Evolutionary conservation across 2,888 invertebrate genomes (phyloP), one percentile per base, ranked within the genome.

Genomic region (Ceramica pisi): DNA sequence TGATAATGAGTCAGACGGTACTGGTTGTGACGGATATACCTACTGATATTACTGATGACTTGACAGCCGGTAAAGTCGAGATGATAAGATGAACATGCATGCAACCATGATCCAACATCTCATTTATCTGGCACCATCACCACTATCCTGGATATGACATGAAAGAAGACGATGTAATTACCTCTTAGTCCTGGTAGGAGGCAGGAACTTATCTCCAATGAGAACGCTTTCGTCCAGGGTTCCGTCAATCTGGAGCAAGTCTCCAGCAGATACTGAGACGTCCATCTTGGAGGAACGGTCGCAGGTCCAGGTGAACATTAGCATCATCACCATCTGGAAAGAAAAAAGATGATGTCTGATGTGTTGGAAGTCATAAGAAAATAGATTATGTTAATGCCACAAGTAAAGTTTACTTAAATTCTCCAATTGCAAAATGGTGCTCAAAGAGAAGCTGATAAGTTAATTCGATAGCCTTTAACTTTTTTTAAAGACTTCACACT

Each of bases 201-300:
- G 86, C 23, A 91, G 80, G 75, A 87, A 94, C 82, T 95, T 95
- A 84, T 96, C 96, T 50, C 96, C 96, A 1, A 94, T 89, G 6
- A 96, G 94, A 2, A 96, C 95, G 69, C 95, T 96, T 80, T 93
- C 94, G 69, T 95, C 94, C 46, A 96, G 81, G 9, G 97, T 97
- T 2, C 96, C 96, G 78, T 96, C 96, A 19, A 95, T 88, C 75
- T 96, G 93, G 55, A 95, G 88, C 80, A 96, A 91, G 78, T 96
- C 96, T 0, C 95, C 95, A 0, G 96, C 96, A 0, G 95, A 93
- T 1, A 94, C 95, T 0, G 95, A 94, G 41, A 95, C 95, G 76
- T 95, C 95, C 93, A 95, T 92, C 86, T 94, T 94, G 75, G 91
- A 90, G 0, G 87, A 74, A 3, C 92, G 90, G 75, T 93, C 94